Evolutionary conservation across 2,797 vertebrate genomes (phyloP), one percentile per base, ranked within the genome.

Genomic region (Hafferia zeledoni): DNA sequence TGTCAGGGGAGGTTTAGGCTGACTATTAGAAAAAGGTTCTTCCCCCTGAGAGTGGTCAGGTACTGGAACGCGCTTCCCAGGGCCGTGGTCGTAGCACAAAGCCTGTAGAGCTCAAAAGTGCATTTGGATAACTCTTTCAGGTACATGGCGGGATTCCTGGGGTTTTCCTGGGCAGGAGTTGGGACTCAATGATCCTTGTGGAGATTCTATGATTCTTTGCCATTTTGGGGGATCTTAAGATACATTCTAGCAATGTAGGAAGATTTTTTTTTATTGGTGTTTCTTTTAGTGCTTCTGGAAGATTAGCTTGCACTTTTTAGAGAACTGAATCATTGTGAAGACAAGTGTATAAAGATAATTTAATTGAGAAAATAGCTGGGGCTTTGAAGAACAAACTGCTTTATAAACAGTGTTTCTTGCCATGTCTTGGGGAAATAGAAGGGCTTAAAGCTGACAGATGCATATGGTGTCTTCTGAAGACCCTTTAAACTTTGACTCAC

Each of bases 11-110:
- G 20, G 37, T 37, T 80, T 52, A 44, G 24, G 60, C 52, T 59
- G 60, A 52, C 10, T 30, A 52, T 25, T 39, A 39, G 25, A 30
- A 30, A 47, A 41, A 74, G 20, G 10, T 47, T 81, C 53, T 67
- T 74, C 28, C 37, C 20, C 39, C 25, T 18, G 20, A 35, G 85
- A 10, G 7, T 39, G 17, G 30, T 7, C 0, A 0, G n/a, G 10
- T 31, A 18, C 47, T 81, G 39, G 17, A 75, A 55, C 17, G 23
- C 33, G 47, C 61, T 88, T 25, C 41, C 15, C 5, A 23, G 33
- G 47, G 41, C 25, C 67, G 39, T 35, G 47, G 30, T 67, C 30
- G 27, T n/a, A 72, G 37, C 52, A 30, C 33, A 33, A 59, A 27
- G 16, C 56, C 56, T 37, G 24, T 44, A 0, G 0, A 41, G 25